Evolutionary conservation across 2,113 vertebrate species (phyloP), one percentile per base, ranked within the genome.

Genomic region (Campylorhamphus procurvoides): DNA sequence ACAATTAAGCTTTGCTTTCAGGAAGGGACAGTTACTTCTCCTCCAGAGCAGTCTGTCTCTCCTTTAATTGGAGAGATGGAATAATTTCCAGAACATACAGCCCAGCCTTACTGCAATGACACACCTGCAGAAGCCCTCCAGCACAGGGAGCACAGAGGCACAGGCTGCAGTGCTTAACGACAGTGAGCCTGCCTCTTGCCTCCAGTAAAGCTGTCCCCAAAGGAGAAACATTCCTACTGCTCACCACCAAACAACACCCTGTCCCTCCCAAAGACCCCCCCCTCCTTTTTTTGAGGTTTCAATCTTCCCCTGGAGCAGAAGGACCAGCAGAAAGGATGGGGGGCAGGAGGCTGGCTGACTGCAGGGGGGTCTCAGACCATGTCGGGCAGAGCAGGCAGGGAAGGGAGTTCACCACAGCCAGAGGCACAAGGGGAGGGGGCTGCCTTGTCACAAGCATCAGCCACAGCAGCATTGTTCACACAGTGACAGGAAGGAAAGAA

Each of bases 401-500:
- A 49, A 87, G 56, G 56, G 81, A 79, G 79, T 53, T 82, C 76
- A 5, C 27, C 72, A 69, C 77, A 68, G 86, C 68, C 59, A 24
- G n/a, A 67, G 62, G 80, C 87, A 87, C 63, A 28, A 4, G 67
- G 66, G 90, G 91, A 93, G 91, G 91, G 95, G 94, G 94, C 86
- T 91, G 87, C 90, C 49, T 10, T 88, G 93, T 88, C 42, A 29
- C 74, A 90, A 87, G 78, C 86, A 89, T 86, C 90, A 96, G 94
- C 87, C 64, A 80, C 82, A 29, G 90, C 73, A 96, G 97, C 96
- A 97, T 97, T 98, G 97, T 98, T 98, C 93, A 89, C 94, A 94
- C 78, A 13, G 94, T 97, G 97, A 96, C 97, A 96, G 96, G 96
- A 98, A 97, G 96, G 95, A 96, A 97, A 97, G 96, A 97, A 97